Percentiles rank a stretch among this genome's conserved stretches.
phyloP scores from a whole-genome alignment of 2,888 invertebrate genomes.

The Entomobrya proxima region DNA sequence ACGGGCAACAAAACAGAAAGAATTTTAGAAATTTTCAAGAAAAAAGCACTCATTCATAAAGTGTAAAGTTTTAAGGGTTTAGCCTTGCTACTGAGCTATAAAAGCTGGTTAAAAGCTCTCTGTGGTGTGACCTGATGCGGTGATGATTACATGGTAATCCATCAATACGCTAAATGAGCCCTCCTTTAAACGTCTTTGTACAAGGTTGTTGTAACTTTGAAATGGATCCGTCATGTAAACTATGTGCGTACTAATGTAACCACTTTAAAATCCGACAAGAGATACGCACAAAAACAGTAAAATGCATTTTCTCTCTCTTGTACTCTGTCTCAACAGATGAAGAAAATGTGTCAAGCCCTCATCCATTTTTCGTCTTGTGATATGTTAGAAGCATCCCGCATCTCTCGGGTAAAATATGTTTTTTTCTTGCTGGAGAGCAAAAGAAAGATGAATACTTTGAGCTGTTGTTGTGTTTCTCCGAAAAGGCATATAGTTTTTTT shows the following conservation, averaged over 20 bases:
- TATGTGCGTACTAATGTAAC: slow-evolving; percentile 38
- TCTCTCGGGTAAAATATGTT: neutral
- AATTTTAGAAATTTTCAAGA: slow-evolving; percentile 47
- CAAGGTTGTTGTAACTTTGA: slow-evolving; percentile 2
- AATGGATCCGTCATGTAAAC: slow-evolving; percentile 37
- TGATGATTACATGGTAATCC: slow-evolving; percentile 39
- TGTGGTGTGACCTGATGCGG: slow-evolving; percentile 32
- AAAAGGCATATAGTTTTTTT: slow-evolving; percentile 4
- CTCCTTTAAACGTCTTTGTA: slow-evolving; percentile 6
- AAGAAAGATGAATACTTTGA: slow-evolving; percentile 35
- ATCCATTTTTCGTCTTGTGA: too few relatives aligned
- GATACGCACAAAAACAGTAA: slow-evolving; percentile 27
- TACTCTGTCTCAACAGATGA: neutral
- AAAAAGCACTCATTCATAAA: slow-evolving; percentile 29
- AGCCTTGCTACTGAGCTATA: neutral
- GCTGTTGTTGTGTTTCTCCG: neutral
- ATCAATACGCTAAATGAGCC: slow-evolving; percentile 25
- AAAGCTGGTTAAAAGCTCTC: slow-evolving; percentile 36
- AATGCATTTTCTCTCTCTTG: neutral
- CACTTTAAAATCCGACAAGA: neutral
- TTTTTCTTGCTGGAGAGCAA: neutral
- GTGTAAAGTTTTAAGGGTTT: neutral
- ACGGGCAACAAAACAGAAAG: neutral
- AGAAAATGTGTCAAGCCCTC: too few relatives aligned
- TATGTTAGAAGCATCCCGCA: neutral